Evolutionary conservation across 2,113 vertebrate species (phyloP).

Genomic region (Myanophis thanlyinensis): DNA sequence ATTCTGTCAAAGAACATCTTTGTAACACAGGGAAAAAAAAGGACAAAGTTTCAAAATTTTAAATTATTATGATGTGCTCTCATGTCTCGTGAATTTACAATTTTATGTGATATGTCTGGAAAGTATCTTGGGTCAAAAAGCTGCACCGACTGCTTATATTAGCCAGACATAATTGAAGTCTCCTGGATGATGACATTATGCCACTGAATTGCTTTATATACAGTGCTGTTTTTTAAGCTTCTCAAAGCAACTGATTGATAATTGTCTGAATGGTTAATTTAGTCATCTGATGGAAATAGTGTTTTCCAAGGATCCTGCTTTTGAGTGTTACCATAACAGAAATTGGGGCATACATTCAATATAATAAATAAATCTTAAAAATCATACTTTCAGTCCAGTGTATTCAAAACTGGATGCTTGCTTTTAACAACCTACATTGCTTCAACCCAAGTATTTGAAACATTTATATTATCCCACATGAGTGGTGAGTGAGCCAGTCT

Average conservation of each 20-base stretch:
- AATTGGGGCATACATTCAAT: not conserved
- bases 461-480: not conserved
- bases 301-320: not conserved
- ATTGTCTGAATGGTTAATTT: not conserved
- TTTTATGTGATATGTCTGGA: not conserved
- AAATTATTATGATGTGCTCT: no score
- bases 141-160: not conserved
- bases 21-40: not conserved
- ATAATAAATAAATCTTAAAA: not conserved
- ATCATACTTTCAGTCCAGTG: not conserved
- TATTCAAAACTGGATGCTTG: not conserved
- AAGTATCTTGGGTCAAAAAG: not conserved
- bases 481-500: not conserved
- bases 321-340: not conserved
- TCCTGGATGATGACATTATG: not conserved
- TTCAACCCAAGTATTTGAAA: not conserved
- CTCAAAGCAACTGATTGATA: not conserved
- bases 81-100: not conserved
- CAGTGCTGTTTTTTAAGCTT: not conserved
- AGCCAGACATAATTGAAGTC: not conserved
- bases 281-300: not conserved
- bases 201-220: not conserved
- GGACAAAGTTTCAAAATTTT: not conserved
- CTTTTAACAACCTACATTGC: not conserved
- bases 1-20: not conserved